Evolutionary conservation across 2,113 vertebrate genomes (phyloP).

Genomic region (Picathartes gymnocephalus): DNA sequence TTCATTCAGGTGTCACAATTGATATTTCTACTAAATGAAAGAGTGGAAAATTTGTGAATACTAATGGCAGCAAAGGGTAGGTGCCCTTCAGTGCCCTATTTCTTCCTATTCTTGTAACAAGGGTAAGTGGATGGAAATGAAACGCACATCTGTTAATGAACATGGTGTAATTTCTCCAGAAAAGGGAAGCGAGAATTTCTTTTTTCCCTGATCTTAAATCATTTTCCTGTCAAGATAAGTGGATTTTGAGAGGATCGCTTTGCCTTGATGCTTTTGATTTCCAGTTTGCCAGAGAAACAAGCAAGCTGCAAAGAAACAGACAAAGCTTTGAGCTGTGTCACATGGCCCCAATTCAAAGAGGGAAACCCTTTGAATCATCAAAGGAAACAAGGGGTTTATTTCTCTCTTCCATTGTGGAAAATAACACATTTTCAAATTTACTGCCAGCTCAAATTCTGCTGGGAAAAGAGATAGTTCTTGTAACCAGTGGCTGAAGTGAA

Average conservation of each 20-base stretch:
- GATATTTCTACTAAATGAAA: neutral
- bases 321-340: neutral
- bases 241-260: neutral
- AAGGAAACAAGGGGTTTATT: neutral
- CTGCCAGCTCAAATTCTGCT: neutral
- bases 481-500: neutral
- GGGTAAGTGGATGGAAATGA: slow-evolving; percentile 7
- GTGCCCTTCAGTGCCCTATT: neutral
- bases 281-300: neutral
- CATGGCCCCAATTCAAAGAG: neutral
- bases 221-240: neutral
- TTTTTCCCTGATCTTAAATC: neutral
- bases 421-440: neutral
- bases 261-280: neutral
- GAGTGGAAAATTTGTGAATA: neutral
- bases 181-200: slow-evolving; percentile 50
- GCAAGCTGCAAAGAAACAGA: neutral
- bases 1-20: neutral
- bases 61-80: neutral
- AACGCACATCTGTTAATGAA: neutral
- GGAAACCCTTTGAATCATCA: neutral
- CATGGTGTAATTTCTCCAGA: slow-evolving; percentile 27
- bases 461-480: neutral
- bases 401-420: neutral
- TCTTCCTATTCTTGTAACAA: neutral